phyloP scores from a whole-genome alignment of 2,113 vertebrate species.

The Cololabis saira region DNA sequence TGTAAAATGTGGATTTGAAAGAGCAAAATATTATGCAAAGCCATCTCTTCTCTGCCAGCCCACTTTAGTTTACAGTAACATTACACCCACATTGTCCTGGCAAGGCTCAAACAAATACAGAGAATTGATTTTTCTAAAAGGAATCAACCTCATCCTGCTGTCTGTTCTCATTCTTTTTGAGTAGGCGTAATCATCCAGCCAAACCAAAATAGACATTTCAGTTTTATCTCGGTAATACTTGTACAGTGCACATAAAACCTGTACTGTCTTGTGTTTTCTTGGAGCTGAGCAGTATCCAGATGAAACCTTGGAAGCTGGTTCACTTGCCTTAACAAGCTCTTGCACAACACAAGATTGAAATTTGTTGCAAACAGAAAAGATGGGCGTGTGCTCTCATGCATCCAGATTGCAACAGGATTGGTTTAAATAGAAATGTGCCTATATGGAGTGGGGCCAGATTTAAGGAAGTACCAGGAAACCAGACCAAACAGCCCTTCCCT shows the following conservation, averaged over 20 bases:
- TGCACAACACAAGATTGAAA: slow-evolving; percentile 59
- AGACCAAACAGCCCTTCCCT: slow-evolving; percentile 14
- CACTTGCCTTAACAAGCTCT: slow-evolving; percentile 61
- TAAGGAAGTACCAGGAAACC: slow-evolving; percentile 10
- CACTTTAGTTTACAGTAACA: slow-evolving; percentile 51
- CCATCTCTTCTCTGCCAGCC: slow-evolving; percentile 41
- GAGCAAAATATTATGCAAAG: slow-evolving; percentile 50
- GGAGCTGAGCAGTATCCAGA: slow-evolving; percentile 8
- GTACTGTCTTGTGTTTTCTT: slow-evolving; percentile 15
- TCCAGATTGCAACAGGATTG: slow-evolving; percentile 57
- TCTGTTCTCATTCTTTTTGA: slow-evolving; percentile 27
- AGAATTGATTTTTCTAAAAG: slow-evolving; percentile 65
- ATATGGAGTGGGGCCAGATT: neutral
- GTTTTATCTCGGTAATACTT: slow-evolving; percentile 8
- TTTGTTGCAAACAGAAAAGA: slow-evolving; percentile 58
- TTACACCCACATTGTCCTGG: slow-evolving; percentile 48
- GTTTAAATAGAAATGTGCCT: slow-evolving; percentile 48
- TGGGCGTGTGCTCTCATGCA: slow-evolving; percentile 50
- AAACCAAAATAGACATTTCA: slow-evolving; percentile 2
- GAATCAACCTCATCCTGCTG: slow-evolving; percentile 34
- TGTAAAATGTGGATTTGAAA: slow-evolving; percentile 24
- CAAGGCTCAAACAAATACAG: slow-evolving; percentile 42
- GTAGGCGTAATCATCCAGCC: neutral
- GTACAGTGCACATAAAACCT: slow-evolving; percentile 3
- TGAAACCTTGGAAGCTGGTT: slow-evolving; percentile 14